These are phyloP conservation scores for Anastatus disparis DNA, from an alignment of 1,140 invertebrate genomes.

Conservation along the genomic window DNA sequence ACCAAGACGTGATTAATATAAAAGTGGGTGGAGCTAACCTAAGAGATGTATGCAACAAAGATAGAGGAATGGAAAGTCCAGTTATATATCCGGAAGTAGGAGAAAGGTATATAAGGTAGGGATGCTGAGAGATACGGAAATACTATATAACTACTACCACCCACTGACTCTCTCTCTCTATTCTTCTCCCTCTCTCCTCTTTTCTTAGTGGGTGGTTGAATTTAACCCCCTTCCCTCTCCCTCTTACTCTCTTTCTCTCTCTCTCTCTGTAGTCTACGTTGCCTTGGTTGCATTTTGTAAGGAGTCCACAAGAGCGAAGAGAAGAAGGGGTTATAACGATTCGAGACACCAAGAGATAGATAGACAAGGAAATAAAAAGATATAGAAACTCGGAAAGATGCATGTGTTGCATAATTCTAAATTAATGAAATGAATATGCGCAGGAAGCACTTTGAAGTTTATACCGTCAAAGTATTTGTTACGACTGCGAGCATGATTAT, in stretches of 20 bases:
- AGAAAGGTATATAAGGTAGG: constrained; percentile 61
- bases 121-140: constrained; percentile 57
- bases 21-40: constrained; percentile 64
- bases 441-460: too few species aligned
- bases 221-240: constrained; percentile 22
- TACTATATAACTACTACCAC: too few species aligned
- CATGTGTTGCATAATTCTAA: constrained; percentile 28
- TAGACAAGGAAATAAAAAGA: too few species aligned
- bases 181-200: too few species aligned
- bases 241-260: not conserved
- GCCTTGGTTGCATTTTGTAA: constrained; percentile 11
- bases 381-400: constrained; percentile 29
- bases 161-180: too few species aligned
- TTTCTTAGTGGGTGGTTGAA: constrained; percentile 42
- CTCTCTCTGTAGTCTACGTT: not conserved
- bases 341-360: too few species aligned
- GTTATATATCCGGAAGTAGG: constrained; percentile 65
- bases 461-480: too few species aligned
- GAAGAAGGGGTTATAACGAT: not conserved
- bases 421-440: not conserved
- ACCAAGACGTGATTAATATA: constrained; percentile 68
- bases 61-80: constrained; percentile 48
- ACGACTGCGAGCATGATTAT: too few species aligned
- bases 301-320: not conserved
- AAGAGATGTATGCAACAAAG: not conserved